A percentile compares a stretch with the other conserved stretches of the same genome.
phyloP scores from a whole-genome alignment of 2,113 vertebrate species.

The Plecotus auritus region DNA sequence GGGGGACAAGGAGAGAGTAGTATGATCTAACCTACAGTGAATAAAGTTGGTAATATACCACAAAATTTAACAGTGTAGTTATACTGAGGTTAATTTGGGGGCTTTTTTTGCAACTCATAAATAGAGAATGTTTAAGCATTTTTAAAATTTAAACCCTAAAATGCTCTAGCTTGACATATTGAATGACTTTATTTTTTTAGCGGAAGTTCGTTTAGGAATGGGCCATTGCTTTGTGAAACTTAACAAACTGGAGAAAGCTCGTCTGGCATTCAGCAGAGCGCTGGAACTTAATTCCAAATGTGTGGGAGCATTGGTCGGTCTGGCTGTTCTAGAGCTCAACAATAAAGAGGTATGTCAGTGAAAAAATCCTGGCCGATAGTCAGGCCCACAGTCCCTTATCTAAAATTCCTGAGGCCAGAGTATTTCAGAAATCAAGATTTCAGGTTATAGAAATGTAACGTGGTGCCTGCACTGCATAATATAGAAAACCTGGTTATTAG shows the following conservation, averaged over 20 bases:
- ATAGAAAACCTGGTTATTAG: background rate
- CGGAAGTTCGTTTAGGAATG: constrained; percentile 97
- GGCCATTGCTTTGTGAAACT: constrained; percentile 99
- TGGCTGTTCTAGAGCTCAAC: constrained; percentile 98
- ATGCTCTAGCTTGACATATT: background rate
- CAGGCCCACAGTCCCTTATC: background rate
- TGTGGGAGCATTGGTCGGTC: constrained; percentile 95
- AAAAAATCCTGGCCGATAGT: background rate
- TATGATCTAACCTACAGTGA: background rate
- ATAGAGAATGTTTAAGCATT: background rate
- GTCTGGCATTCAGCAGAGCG: constrained; percentile 93
- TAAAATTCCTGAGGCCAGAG: background rate
- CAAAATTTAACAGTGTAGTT: background rate
- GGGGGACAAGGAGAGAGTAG: background rate
- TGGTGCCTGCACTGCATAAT: background rate
- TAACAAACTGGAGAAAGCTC: constrained; percentile 97
- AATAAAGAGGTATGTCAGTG: constrained; percentile 89
- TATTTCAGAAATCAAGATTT: constrained; percentile 9
- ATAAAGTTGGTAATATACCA: background rate
- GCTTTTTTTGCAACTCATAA: background rate
- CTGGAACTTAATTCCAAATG: constrained; percentile 97
- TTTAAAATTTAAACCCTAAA: background rate
- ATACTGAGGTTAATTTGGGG: background rate
- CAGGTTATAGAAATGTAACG: background rate
- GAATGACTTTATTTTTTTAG: constrained; percentile 77